phyloP scores from a whole-genome alignment of 2,888 invertebrate species.

The Beris chalybata region DNA sequence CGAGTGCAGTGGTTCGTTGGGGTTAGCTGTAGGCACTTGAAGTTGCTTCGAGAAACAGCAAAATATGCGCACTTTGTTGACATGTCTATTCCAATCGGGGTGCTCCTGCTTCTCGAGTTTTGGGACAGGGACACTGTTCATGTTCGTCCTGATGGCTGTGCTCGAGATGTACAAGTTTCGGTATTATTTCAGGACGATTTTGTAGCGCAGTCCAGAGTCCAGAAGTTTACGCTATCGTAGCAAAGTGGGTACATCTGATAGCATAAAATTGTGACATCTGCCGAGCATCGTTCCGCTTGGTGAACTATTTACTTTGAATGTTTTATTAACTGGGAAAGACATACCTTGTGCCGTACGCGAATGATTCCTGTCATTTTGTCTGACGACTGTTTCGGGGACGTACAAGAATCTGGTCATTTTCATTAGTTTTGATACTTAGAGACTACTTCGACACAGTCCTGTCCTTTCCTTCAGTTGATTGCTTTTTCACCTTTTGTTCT shows the following conservation, averaged over 20 bases:
- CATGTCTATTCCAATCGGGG: slow-evolving; percentile 11
- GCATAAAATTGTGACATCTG: slow-evolving; percentile 32
- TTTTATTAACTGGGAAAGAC: slow-evolving; percentile 7
- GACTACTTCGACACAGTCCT: too few relatives aligned
- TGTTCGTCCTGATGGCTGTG: neutral
- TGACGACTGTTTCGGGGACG: slow-evolving; percentile 6
- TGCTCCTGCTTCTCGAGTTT: too few relatives aligned
- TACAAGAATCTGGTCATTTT: too few relatives aligned
- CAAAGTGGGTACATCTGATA: slow-evolving; percentile 20
- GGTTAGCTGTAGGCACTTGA: neutral
- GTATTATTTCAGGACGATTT: neutral
- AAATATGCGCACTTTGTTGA: slow-evolving; percentile 21
- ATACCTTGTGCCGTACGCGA: too few relatives aligned
- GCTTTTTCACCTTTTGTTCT: too few relatives aligned
- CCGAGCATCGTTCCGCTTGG: slow-evolving; percentile 30
- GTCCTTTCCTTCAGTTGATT: too few relatives aligned
- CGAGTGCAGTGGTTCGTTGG: slow-evolving; percentile 15
- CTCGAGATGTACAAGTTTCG: neutral
- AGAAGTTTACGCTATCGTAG: neutral
- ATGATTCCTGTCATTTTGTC: neutral
- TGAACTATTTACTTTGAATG: slow-evolving; percentile 24
- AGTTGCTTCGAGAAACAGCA: neutral
- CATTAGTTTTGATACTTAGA: too few relatives aligned
- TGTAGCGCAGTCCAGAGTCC: neutral
- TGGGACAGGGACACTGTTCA: too few relatives aligned